phyloP scores from a whole-genome alignment of 1,140 invertebrate species.

The Eriosoma lanigerum region DNA sequence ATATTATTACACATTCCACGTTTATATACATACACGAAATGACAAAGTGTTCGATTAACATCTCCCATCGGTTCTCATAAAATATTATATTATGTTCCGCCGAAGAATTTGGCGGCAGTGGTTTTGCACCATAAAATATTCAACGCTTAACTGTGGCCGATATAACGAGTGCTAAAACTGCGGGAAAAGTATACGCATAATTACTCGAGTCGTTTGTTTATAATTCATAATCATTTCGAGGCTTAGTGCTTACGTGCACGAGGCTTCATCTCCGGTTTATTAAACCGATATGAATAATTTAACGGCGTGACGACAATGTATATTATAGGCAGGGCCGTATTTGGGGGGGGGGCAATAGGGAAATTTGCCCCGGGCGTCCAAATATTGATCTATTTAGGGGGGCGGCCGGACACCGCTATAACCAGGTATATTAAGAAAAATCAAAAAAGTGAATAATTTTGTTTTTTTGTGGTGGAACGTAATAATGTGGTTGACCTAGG shows the following conservation, averaged over 20 bases:
- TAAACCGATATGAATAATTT: constrained; percentile 51
- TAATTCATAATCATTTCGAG: constrained; percentile 51
- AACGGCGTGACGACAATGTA: constrained; percentile 2
- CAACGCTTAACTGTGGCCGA: constrained; percentile 46
- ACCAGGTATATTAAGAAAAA: too few species aligned
- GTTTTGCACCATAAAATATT: constrained; percentile 42
- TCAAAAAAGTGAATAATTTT: too few species aligned
- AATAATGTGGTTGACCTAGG: too few species aligned
- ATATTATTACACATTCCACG: not conserved
- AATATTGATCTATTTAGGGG: too few species aligned
- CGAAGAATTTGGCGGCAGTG: not conserved
- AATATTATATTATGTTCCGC: not conserved
- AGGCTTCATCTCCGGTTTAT: constrained; percentile 45
- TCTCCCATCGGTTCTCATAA: constrained; percentile 21
- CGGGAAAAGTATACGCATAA: constrained; percentile 46
- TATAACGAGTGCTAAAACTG: constrained; percentile 49
- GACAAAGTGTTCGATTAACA: constrained; percentile 47
- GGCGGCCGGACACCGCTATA: too few species aligned
- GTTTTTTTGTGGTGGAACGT: too few species aligned
- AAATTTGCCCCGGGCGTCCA: too few species aligned
- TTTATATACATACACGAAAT: not conserved
- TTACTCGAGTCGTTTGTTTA: constrained; percentile 46
- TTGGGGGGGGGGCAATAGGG: too few species aligned
- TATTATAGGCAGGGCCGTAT: too few species aligned
- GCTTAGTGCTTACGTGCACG: constrained; percentile 38